Evolutionary conservation across 1,140 invertebrate species (phyloP).

Genomic region (Ips nitidus): DNA sequence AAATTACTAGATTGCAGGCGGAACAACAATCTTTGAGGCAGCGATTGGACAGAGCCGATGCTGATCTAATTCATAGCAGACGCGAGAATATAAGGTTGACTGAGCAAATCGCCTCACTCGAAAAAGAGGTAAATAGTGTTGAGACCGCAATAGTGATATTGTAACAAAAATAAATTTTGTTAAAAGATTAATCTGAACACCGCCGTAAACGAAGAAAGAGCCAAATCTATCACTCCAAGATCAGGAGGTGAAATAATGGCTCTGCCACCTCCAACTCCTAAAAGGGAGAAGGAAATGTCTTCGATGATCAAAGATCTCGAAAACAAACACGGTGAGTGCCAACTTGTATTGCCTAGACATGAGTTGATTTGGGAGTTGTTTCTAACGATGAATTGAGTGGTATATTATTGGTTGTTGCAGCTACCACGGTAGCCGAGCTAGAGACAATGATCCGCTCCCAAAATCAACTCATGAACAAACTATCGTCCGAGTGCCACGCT

Average conservation of each 20-base stretch:
- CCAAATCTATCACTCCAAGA: slow-evolving; percentile 36
- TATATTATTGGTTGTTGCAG: slow-evolving; percentile 56
- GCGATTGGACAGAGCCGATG: slow-evolving; percentile 74
- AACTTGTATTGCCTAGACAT: slow-evolving; percentile 37
- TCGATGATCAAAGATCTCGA: slow-evolving; percentile 75
- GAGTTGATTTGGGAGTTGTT: slow-evolving; percentile 45
- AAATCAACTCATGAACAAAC: slow-evolving; percentile 85
- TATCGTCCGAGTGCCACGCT: slow-evolving; percentile 80
- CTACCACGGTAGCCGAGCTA: slow-evolving; percentile 79
- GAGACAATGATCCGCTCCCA: slow-evolving; percentile 83
- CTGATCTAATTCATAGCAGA: slow-evolving; percentile 73
- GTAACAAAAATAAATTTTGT: slow-evolving; percentile 4
- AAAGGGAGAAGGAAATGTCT: slow-evolving; percentile 63
- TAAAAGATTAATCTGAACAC: slow-evolving; percentile 54
- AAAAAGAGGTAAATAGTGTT: slow-evolving; percentile 67
- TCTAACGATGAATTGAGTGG: background rate
- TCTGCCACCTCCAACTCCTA: slow-evolving; percentile 44
- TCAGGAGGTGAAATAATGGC: slow-evolving; percentile 43
- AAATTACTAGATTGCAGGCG: slow-evolving; percentile 69
- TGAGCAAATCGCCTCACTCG: slow-evolving; percentile 73
- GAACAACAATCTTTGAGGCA: slow-evolving; percentile 77
- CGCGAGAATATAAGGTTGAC: slow-evolving; percentile 72
- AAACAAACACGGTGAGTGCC: slow-evolving; percentile 72
- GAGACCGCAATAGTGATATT: background rate
- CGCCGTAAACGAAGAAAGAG: slow-evolving; percentile 47